Base-by-base conservation (phyloP, 2,113 vertebrate species). In the Xenopus tropicalis region DNA sequence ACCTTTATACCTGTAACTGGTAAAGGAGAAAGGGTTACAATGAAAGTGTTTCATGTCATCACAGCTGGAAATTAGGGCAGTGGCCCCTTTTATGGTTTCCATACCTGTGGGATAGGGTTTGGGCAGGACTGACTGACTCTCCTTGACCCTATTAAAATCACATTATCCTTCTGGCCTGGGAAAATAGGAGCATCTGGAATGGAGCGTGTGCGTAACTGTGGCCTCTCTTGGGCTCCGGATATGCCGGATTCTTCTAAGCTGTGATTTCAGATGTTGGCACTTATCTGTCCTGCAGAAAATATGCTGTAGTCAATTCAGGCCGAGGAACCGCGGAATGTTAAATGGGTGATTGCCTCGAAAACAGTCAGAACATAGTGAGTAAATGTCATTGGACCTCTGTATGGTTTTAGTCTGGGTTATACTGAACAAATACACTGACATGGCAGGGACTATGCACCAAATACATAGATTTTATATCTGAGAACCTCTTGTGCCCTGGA, bases 61-160 rank as follows among this genome's bases (percentile, higher is more conserved):
- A 37, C 6, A 37, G 29, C 29, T 37, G 29, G 29, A 37, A 37
- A 37, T 37, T 8, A 37, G 29, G 2, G 6, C 12, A 17, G 23
- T 13, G 21, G 12, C 3, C 58, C 58, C 11, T 23, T 25, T 22
- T 58, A 3, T 20, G 56, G 17, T 58, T 21, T 58, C 3, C 58
- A 25, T 61, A 24, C 58, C 58, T 61, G 58, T 61, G 58, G 58
- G 58, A 24, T 61, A 14, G 58, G 58, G 58, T 25, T 11, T 61
- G 25, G 21, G 58, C 11, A 23, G 58, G 58, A 22, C 58, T 8
- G 21, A 13, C 58, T 17, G 21, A 11, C 1, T 22, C 17, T 24
- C 58, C 58, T 12, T 58, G 13, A 20, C 14, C 17, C 20, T 22
- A n/a, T 22, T 58, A 20, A n/a, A 21, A n/a, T 37, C 46, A 14